A percentile compares a stretch with the other conserved stretches of the same genome.
Evolutionary conservation across 2,113 vertebrate species (phyloP).

Genomic region (Muntiacus muntjak): DNA sequence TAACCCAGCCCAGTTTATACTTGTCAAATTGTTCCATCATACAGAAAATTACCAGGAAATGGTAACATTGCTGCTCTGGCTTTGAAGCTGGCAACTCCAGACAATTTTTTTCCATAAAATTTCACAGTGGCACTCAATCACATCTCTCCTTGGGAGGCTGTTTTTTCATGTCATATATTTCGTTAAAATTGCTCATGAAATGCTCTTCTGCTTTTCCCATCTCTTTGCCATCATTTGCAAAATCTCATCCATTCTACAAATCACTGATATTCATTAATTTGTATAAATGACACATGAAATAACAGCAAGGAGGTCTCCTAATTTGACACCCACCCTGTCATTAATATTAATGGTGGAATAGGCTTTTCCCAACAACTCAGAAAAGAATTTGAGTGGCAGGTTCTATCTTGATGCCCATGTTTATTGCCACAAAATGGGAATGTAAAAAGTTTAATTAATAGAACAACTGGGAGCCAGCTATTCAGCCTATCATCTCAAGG

Average conservation of each 20-base stretch:
- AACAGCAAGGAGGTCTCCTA: conserved; percentile 24
- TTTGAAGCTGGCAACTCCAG: not conserved
- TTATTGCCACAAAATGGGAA: conserved; percentile 36
- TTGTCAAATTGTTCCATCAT: conserved; percentile 10
- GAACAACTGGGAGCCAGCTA: conserved; percentile 54
- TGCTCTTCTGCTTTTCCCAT: not conserved
- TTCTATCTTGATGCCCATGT: not conserved
- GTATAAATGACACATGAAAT: conserved; percentile 10
- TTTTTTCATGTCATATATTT: conserved; percentile 1
- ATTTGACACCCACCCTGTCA: not conserved
- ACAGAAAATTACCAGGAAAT: not conserved
- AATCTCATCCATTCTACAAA: conserved; percentile 28
- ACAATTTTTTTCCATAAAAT: not conserved
- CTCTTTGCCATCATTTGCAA: conserved; percentile 18
- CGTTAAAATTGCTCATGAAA: conserved; percentile 6
- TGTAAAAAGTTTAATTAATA: conserved; percentile 55
- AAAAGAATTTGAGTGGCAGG: conserved; percentile 12
- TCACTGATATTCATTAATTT: conserved; percentile 56
- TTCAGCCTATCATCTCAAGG: conserved; percentile 60
- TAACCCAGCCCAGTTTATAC: conserved; percentile 56
- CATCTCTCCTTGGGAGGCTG: conserved; percentile 12
- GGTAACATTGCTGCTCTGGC: not conserved
- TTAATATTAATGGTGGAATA: conserved; percentile 54
- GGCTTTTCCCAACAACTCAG: conserved; percentile 21
- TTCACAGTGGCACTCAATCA: conserved; percentile 1